These are phyloP conservation scores for Cistogaster globosa DNA, from an alignment of 2,888 invertebrate genomes.

Conservation along the genomic window DNA sequence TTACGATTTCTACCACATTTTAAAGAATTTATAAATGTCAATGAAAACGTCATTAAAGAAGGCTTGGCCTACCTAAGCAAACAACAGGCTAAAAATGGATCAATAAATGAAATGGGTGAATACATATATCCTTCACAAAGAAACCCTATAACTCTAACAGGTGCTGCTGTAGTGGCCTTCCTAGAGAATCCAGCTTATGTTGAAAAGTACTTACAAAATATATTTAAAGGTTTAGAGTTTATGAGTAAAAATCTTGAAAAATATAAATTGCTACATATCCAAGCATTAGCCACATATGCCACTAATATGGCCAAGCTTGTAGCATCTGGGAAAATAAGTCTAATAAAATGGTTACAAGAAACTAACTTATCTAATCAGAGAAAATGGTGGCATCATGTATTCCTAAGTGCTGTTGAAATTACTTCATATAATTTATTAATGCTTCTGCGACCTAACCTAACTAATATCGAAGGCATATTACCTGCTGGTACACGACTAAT, in stretches of 20 bases:
- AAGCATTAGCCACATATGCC: conserved; percentile 90
- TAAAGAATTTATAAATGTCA: conserved; percentile 76
- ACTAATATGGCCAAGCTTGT: conserved; percentile 90
- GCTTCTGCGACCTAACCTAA: conserved; percentile 75
- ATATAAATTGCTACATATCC: conserved; percentile 87
- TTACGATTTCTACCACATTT: no score
- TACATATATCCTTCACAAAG: conserved; percentile 87
- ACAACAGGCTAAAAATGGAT: conserved; percentile 89
- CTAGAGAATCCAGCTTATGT: conserved; percentile 84
- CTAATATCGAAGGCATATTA: conserved; percentile 75
- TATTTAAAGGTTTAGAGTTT: conserved; percentile 90
- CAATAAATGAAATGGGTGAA: conserved; percentile 90
- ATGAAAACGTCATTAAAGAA: conserved; percentile 86
- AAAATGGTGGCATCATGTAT: conserved; percentile 83
- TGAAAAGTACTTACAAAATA: conserved; percentile 85
- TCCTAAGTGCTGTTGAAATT: conserved; percentile 78
- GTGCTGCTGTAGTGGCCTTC: conserved; percentile 89
- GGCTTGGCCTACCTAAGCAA: conserved; percentile 88
- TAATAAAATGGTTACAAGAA: conserved; percentile 84
- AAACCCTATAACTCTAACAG: conserved; percentile 89
- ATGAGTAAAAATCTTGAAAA: conserved; percentile 87
- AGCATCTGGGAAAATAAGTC: conserved; percentile 84
- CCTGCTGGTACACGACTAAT: conserved; percentile 89
- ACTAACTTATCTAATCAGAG: conserved; percentile 82
- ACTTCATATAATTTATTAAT: conserved; percentile 79